Evolutionary conservation across 2,888 invertebrate species (phyloP).

Genomic region (Drosophila anceps): DNA sequence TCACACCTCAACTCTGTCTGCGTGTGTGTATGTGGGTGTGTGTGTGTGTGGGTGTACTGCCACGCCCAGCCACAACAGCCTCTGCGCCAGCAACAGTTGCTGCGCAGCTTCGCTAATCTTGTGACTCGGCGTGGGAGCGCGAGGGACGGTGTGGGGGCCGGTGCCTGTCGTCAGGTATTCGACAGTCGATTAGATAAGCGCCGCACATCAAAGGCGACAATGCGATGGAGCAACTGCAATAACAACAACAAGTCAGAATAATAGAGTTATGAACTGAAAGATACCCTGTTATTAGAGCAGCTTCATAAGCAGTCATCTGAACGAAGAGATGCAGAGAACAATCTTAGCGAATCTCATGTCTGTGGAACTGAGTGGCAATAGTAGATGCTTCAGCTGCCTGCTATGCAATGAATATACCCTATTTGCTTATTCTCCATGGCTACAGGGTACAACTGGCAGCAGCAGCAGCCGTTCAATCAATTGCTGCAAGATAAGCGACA

Average conservation of each 20-base stretch:
- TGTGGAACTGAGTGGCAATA: neutral
- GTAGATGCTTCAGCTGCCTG: neutral
- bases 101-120: constrained; percentile 70
- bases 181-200: constrained; percentile 65
- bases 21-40: neutral
- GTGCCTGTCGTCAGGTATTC: constrained; percentile 29
- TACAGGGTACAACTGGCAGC: constrained; percentile 12
- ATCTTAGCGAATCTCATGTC: neutral
- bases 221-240: constrained; percentile 30
- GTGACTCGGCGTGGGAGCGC: constrained; percentile 2
- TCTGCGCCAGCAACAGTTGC: constrained; percentile 16
- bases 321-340: neutral
- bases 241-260: neutral
- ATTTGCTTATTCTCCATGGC: neutral
- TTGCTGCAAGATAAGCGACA: constrained; percentile 45
- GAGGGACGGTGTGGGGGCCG: neutral
- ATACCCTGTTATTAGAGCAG: neutral
- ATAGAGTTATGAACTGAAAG: neutral
- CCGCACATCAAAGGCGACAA: constrained; percentile 57
- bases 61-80: constrained; percentile 11
- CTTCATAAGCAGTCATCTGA: too few species aligned
- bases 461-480: constrained; percentile 59
- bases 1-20: neutral
- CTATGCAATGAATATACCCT: neutral
- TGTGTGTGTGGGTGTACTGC: constrained; percentile 9